Base-by-base conservation (phyloP, 2,888 invertebrate genomes). In the Lottia gigantea region DNA sequence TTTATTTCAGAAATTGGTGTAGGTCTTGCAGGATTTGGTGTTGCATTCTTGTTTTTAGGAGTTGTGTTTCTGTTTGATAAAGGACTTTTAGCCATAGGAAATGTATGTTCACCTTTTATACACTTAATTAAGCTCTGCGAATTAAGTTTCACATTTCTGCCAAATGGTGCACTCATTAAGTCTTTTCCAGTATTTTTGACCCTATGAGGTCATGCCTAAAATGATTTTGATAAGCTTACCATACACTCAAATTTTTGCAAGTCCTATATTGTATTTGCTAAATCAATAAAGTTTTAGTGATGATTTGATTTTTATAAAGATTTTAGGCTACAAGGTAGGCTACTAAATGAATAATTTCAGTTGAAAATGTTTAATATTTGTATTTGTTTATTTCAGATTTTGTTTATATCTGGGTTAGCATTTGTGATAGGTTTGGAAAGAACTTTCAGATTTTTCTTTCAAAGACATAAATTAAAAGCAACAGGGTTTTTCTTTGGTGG, bases 391-490 rank as follows among this genome's bases (percentile, higher is more conserved):
- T 92, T 92, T 64, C 91, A 99, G 98, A 95, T 99, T 76, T 91
- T 99, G 45, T 99, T 99, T 90, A 94, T 99, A 81, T 92, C 93
- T 79, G 99, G 99, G 0, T 91, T 99, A 68, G 95, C 94, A 19
- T 97, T 98, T 89, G 96, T 98, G 15, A 98, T 98, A 86, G 99
- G 99, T 1, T 91, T 98, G 40, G 95, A 96, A 88, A 90, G 98
- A 86, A 98, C 98, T 11, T 93, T 98, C 85, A 92, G 95, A 85
- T 99, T 99, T 89, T 99, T 99, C 91, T 99, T 99, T 89, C 98
- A 99, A 90, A 90, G 93, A 78, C 97, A 98, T 88, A 99, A 98
- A 91, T 90, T 95, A 67, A 96, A 94, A 91, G 98, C 95, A 0
- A 94, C 95, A 0, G 90, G 92, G 0, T 93, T 95, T 0, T 98